phyloP scores from a whole-genome alignment of 2,888 invertebrate genomes.

The Tigriopus californicus region DNA sequence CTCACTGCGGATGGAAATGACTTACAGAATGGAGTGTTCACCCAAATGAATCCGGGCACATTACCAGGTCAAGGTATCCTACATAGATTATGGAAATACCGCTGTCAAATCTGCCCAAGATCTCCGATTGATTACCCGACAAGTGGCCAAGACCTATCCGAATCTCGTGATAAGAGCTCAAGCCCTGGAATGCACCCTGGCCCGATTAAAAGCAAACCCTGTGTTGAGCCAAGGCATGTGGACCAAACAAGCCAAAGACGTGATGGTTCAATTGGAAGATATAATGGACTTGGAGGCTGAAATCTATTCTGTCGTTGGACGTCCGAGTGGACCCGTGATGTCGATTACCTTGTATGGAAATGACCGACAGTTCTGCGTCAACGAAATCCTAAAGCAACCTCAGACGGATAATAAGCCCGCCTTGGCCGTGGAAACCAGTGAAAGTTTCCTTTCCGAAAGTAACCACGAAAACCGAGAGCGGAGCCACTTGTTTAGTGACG shows the following conservation, averaged over 20 bases:
- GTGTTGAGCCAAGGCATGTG: constrained; percentile 6
- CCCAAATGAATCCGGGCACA: neutral
- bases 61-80: constrained; percentile 38
- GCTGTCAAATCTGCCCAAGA: constrained; percentile 20
- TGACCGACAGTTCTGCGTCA: neutral
- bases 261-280: neutral
- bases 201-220: constrained; percentile 25
- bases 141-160: neutral
- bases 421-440: neutral
- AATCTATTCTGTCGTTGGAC: neutral
- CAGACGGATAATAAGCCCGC: neutral
- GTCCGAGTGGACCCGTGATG: neutral
- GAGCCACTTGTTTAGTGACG: neutral
- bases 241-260: neutral
- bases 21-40: neutral
- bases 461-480: neutral
- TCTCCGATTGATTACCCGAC: constrained; percentile 16
- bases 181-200: constrained; percentile 27
- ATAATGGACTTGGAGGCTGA: neutral
- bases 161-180: constrained; percentile 18
- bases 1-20: too few species aligned
- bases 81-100: constrained; percentile 56
- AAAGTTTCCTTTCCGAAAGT: neutral
- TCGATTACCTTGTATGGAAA: neutral
- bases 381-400: neutral